Evolutionary conservation across 2,113 vertebrate species (phyloP), one percentile per base, ranked within the genome.

Genomic region (Harpagus bidentatus): DNA sequence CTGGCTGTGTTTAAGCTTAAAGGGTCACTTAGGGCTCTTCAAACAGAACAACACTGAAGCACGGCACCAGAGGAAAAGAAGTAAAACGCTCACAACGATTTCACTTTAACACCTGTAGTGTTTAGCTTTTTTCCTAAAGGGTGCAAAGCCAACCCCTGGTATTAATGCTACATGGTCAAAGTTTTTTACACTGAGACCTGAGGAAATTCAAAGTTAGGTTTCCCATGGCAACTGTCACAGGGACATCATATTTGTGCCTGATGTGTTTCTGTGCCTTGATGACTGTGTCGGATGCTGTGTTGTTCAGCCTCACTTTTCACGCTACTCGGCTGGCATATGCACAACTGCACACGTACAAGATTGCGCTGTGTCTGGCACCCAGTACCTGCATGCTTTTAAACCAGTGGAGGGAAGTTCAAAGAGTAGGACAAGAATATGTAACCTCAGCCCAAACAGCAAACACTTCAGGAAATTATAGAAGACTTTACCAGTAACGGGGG

Each of bases 311-410:
- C 13, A 16, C 29, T 45, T 73, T 29, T 48, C 4, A 2, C 7
- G 3, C 25, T 31, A 0, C 5, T 8, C 4, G 31, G 53, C 22
- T 63, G 53, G 55, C 13, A 3, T 13, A 4, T 0, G 32, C 36
- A 25, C 28, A 52, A 15, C 23, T 8, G 14, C 47, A 42, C 22
- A 1, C 7, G 0, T 1, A 8, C 1, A 12, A 9, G 23, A 4
- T 11, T 6, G 56, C 0, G 0, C 2, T 2, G 20, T 12, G 11
- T 2, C 45, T 22, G 15, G 40, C 4, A 5, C 47, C 6, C 11
- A 18, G 59, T 7, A 42, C 48, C 62, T 34, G 52, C 63, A 23
- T 19, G 32, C 50, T 36, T 15, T 6, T 7, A 34, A 34, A 48
- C 26, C 1, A 0, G 5, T 15, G 15, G 16, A 29, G 36, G 13